Percentiles rank a stretch among this genome's conserved stretches.
phyloP scores from a whole-genome alignment of 1,140 invertebrate genomes.

The Bombus waltoni region DNA sequence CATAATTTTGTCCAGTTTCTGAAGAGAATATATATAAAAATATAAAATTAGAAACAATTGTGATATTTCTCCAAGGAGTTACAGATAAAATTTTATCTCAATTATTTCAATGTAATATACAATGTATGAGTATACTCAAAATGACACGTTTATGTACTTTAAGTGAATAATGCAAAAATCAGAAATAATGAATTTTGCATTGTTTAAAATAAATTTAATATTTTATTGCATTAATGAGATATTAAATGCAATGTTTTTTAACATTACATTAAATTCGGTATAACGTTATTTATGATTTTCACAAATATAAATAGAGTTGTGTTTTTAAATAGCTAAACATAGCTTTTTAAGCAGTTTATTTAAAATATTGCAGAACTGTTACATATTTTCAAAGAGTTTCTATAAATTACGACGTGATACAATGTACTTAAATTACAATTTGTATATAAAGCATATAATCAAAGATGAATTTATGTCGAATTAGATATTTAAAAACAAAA shows the following conservation, averaged over 20 bases:
- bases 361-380: not conserved
- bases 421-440: slow-evolving; percentile 20
- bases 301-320: slow-evolving; percentile 1
- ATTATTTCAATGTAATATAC: slow-evolving; percentile 42
- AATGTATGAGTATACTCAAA: slow-evolving; percentile 23
- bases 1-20: slow-evolving; percentile 25
- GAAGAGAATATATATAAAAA: slow-evolving; percentile 26
- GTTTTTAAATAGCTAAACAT: not conserved
- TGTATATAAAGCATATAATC: slow-evolving; percentile 51
- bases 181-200: slow-evolving; percentile 41
- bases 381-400: slow-evolving; percentile 20
- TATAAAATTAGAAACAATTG: slow-evolving; percentile 56
- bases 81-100: slow-evolving; percentile 33
- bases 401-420: slow-evolving; percentile 1
- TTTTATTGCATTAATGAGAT: slow-evolving; percentile 20
- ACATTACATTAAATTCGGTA: not conserved
- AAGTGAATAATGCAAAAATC: slow-evolving; percentile 41
- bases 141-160: slow-evolving; percentile 35
- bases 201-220: slow-evolving; percentile 21
- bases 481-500: slow-evolving; percentile 44
- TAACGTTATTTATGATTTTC: slow-evolving; percentile 13
- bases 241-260: not conserved
- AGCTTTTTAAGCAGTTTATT: slow-evolving; percentile 19
- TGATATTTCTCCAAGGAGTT: slow-evolving; percentile 54
- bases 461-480: slow-evolving; percentile 56